Evolutionary conservation across 2,113 vertebrate species (phyloP), one percentile per base, ranked within the genome.

Genomic region (Sciurus niger): DNA sequence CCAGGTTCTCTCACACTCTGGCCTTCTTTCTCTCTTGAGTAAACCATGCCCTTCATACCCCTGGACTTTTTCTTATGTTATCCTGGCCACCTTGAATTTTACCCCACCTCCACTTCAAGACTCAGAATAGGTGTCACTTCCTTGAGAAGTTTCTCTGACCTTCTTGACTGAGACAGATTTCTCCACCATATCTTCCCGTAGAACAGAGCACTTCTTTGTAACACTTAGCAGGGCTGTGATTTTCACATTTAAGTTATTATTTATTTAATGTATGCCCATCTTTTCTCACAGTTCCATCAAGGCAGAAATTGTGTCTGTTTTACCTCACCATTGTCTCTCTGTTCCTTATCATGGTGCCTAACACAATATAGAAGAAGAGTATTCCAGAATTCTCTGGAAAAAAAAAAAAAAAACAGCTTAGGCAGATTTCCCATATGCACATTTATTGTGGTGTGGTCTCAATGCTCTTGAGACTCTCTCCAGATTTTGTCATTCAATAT

Each of bases 41-140:
- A 89, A 90, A 58, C 24, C 8, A 10, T 3, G 10, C 13, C 76
- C 5, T 80, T 91, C 37, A 76, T 0, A 18, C 30, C 53, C 51
- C 53, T 89, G 84, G 53, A 60, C 16, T 92, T 96, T 53, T 74
- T 37, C 6, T 24, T 85, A 51, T 43, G 60, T 78, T 60, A 40
- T 74, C 74, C n/a, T 60, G 72, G 40, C n/a, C 79, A 70, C 48
- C 18, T 70, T 84, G 48, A 90, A 79, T 79, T 94, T 84, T 67
- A 80, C 25, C 14, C n/a, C 48, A 32, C 46, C 6, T 60, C 30
- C 0, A 53, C 37, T 83, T 93, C 25, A 78, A 68, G 88, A 83
- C 13, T 84, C 46, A 53, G 32, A 17, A 28, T 83, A 28, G 89
- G 46, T 60, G 55, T 60, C 30, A 30, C 30, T 94, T 77, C 76